Evolutionary conservation across 2,797 vertebrate genomes (phyloP).

Genomic region (Siniperca undulata): DNA sequence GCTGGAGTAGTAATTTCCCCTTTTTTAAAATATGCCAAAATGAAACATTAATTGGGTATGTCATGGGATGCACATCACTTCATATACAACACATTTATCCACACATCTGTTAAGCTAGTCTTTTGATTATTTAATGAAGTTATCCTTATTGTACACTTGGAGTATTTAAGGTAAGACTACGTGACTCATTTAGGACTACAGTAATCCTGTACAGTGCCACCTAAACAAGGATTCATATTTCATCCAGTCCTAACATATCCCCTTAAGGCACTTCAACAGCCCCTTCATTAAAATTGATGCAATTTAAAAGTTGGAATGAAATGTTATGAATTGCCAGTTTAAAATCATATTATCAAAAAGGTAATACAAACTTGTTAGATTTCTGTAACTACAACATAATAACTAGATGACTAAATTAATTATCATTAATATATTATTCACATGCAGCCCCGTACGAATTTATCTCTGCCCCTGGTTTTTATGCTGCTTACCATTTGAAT

Average conservation of each 20-base stretch:
- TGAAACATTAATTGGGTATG: not conserved
- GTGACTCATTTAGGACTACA: not conserved
- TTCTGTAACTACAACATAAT: not conserved
- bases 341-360: not conserved
- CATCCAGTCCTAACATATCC: slow-evolving; percentile 15
- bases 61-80: not conserved
- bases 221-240: slow-evolving; percentile 22
- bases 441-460: not conserved
- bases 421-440: not conserved
- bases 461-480: not conserved
- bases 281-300: not conserved
- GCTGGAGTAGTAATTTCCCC: not conserved
- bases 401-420: not conserved
- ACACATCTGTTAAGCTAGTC: not conserved
- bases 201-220: not conserved
- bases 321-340: not conserved
- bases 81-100: not conserved
- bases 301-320: not conserved
- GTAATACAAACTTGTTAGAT: not conserved
- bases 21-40: not conserved
- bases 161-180: not conserved
- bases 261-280: not conserved
- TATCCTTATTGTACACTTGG: not conserved
- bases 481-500: not conserved
- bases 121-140: not conserved